phyloP scores from a whole-genome alignment of 2,113 vertebrate species.

The Bombycilla garrulus region DNA sequence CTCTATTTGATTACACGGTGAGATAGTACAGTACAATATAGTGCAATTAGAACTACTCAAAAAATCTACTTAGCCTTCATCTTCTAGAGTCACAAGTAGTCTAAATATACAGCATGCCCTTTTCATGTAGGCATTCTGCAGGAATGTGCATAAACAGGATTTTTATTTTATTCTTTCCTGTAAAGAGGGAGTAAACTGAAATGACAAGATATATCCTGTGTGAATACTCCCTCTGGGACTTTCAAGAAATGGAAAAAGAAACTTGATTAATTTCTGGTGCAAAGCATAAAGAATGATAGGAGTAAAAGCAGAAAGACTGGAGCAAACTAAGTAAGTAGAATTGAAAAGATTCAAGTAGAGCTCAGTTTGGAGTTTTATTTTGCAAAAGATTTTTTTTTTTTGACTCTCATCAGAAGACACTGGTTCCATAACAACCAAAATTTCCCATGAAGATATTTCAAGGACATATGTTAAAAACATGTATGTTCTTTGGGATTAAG shows the following conservation, averaged over 20 bases:
- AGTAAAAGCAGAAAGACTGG: not conserved
- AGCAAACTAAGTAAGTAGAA: not conserved
- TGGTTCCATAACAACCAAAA: not conserved
- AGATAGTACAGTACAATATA: conserved; percentile 51
- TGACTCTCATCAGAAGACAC: not conserved
- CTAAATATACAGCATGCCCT: conserved; percentile 59
- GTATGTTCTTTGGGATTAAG: not conserved
- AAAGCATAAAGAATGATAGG: not conserved
- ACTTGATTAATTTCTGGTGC: not conserved
- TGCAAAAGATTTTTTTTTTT: not conserved
- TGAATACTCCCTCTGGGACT: not conserved
- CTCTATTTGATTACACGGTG: conserved; percentile 63
- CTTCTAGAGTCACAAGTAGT: conserved; percentile 45
- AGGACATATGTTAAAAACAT: not conserved
- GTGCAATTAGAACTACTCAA: conserved; percentile 66
- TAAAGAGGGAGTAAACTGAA: not conserved
- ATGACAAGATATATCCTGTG: not conserved
- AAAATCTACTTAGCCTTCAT: conserved; percentile 63
- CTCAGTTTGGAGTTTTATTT: not conserved
- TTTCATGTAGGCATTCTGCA: conserved; percentile 31
- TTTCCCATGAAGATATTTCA: not conserved
- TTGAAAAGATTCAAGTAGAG: not conserved
- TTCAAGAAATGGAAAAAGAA: not conserved
- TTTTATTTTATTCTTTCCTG: not conserved
- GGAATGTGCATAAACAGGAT: not conserved